Evolutionary conservation across 2,113 vertebrate species (phyloP), one percentile per base, ranked within the genome.

Genomic region (Eidolon helvum): DNA sequence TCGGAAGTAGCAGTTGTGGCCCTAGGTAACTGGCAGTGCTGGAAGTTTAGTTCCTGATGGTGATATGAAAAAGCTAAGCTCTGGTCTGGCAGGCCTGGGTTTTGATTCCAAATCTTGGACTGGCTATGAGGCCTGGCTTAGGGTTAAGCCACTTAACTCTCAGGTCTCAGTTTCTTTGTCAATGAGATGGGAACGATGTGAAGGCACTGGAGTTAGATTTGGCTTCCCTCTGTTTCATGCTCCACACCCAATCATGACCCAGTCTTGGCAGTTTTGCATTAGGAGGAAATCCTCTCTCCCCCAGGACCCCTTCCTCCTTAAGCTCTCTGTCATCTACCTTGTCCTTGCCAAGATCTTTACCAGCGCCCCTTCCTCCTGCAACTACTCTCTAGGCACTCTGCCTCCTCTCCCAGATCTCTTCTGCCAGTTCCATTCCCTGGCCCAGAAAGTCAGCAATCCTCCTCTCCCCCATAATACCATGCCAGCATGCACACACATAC

Each of bases 381-480:
- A 9, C 33, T 69, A 33, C 45, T 7, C 48, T 18, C 21, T 10
- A 55, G 80, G 86, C n/a, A 9, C 8, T 9, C 26, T 38, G 65
- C 82, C 26, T 48, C 57, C 24, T 14, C 33, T 16, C 28, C 85
- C 50, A 38, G 11, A 28, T 21, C 28, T 16, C 59, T 26, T 38
- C 35, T 30, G 3, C 24, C 11, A 33, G 50, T 61, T 71, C 35
- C 26, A 4, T 26, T 48, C 24, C 26, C 30, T 28, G 24, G 63
- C 40, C 30, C 22, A 16, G 33, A 24, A 68, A 30, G 69, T 48
- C 38, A 61, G 61, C 1, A 16, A 9, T 45, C 43, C 55, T 57
- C 48, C 0, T 0, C 16, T 24, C 24, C 43, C 5, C 1, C 71
- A 33, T 4, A 10, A 30, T 1, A 18, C 0, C 10, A 26, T 0